Percentiles rank a stretch among this genome's conserved stretches.
phyloP scores from a whole-genome alignment of 2,113 vertebrate genomes.

The Triplophysa siluroides region DNA sequence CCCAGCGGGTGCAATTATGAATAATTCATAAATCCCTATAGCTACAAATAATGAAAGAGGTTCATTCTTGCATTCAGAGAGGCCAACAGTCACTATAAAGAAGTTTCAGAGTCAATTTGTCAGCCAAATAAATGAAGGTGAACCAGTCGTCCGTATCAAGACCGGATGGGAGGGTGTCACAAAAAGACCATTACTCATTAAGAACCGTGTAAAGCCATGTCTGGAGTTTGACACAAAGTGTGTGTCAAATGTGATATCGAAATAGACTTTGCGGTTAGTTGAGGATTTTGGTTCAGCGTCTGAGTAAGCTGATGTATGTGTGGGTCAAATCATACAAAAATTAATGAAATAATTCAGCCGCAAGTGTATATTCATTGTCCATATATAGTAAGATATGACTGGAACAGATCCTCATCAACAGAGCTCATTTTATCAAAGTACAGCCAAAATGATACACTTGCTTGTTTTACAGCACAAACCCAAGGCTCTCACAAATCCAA shows the following conservation, averaged over 20 bases:
- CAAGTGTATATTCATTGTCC: neutral
- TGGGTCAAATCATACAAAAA: no score
- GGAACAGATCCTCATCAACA: neutral
- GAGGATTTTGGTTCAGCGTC: neutral
- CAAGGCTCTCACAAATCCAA: neutral
- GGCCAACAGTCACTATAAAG: neutral
- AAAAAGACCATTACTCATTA: neutral
- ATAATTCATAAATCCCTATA: neutral
- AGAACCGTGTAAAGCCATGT: neutral
- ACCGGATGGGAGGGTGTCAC: neutral
- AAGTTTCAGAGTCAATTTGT: neutral
- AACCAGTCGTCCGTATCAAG: neutral
- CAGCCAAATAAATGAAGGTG: no score
- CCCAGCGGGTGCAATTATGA: neutral
- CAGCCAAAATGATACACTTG: neutral
- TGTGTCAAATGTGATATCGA: neutral
- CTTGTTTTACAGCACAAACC: neutral
- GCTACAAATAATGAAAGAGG: neutral
- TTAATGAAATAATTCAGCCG: conserved; percentile 4
- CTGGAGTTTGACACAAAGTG: neutral
- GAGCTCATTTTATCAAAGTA: neutral
- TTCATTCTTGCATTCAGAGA: neutral
- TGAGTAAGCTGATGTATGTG: no score
- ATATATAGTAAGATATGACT: neutral
- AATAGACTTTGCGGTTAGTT: neutral